phyloP scores from a whole-genome alignment of 2,888 invertebrate species.

The Drosophila stalkeri region DNA sequence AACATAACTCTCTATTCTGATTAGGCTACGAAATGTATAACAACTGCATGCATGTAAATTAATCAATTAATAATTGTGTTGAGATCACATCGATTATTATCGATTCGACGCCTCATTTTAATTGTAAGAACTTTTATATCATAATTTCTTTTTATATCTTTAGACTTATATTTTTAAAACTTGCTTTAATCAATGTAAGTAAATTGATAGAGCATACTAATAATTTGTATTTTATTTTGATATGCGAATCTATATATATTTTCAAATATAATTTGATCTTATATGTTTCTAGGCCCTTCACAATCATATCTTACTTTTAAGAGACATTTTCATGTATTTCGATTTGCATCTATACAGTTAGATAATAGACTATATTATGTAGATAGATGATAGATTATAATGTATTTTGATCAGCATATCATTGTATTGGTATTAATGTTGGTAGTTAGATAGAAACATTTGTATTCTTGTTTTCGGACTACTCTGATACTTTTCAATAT shows the following conservation, averaged over 20 bases:
- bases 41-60: background rate
- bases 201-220: background rate
- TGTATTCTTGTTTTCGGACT: no score
- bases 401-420: background rate
- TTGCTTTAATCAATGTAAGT: background rate
- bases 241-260: background rate
- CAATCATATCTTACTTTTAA: background rate
- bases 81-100: background rate
- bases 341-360: background rate
- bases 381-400: background rate
- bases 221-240: background rate
- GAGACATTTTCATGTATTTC: background rate
- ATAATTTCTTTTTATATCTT: conserved; percentile 3
- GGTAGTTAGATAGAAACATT: background rate
- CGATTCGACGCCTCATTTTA: background rate
- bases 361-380: no score
- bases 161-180: background rate
- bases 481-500: no score
- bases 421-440: background rate
- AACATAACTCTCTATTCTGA: background rate
- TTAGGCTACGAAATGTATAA: background rate
- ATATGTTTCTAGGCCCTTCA: background rate
- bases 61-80: background rate
- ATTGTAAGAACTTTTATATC: background rate
- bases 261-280: background rate